Conservation (phyloP, 2,113 vertebrate species). For the Cyprinodon tularosa region DNA sequence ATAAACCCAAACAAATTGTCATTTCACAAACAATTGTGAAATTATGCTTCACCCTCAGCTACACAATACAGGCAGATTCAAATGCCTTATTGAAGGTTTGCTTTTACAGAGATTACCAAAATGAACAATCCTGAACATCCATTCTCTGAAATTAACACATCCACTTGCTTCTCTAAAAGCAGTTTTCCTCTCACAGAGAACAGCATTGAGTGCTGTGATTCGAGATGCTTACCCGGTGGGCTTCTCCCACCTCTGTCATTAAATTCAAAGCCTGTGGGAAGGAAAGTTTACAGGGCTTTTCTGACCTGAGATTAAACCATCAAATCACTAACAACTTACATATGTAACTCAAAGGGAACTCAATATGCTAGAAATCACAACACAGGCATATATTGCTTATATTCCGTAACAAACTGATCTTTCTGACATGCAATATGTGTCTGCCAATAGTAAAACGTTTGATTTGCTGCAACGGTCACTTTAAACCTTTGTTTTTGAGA, state of each 20-base stretch:
- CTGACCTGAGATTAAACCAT: slow-evolving; percentile 38
- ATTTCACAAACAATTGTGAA: slow-evolving; percentile 37
- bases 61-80: background rate
- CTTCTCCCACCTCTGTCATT: slow-evolving; percentile 42
- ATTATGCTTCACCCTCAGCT: slow-evolving; percentile 20
- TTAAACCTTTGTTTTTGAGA: background rate
- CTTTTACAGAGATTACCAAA: slow-evolving; percentile 18
- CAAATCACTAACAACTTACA: slow-evolving; percentile 25
- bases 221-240: slow-evolving; percentile 57
- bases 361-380: slow-evolving; percentile 13
- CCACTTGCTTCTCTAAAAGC: slow-evolving; percentile 4
- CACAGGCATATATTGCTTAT: slow-evolving; percentile 30
- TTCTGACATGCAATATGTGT: slow-evolving; percentile 1
- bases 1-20: slow-evolving; percentile 36
- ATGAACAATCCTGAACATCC: slow-evolving; percentile 17
- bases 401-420: slow-evolving; percentile 1
- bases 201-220: slow-evolving; percentile 20
- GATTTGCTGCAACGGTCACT: background rate
- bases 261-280: slow-evolving; percentile 29
- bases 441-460: no score
- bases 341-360: slow-evolving; percentile 35
- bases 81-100: slow-evolving; percentile 27
- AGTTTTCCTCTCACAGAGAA: slow-evolving; percentile 21
- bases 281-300: slow-evolving; percentile 46
- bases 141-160: background rate